phyloP scores from a whole-genome alignment of 2,113 vertebrate genomes.

The Notarius quadriscutis region DNA sequence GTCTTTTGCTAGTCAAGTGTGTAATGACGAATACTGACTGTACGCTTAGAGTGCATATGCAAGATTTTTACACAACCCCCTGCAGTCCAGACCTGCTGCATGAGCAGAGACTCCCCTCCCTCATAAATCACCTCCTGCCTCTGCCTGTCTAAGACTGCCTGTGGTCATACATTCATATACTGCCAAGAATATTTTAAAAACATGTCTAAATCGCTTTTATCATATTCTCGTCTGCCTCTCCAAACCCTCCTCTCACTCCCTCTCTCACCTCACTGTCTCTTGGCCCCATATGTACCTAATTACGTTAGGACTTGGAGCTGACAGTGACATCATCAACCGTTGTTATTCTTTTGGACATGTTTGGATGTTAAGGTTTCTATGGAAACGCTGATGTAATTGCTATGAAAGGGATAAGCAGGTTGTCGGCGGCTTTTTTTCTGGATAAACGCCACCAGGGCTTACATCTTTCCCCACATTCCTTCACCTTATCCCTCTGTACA shows the following conservation, averaged over 20 bases:
- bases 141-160: slow-evolving; percentile 29
- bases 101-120: slow-evolving; percentile 22
- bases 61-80: slow-evolving; percentile 16
- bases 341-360: slow-evolving; percentile 54
- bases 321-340: slow-evolving; percentile 65
- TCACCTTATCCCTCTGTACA: background rate
- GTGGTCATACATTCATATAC: slow-evolving; percentile 6
- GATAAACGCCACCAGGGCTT: slow-evolving; percentile 50
- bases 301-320: slow-evolving; percentile 59
- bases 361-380: slow-evolving; percentile 60
- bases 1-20: slow-evolving; percentile 12
- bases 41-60: background rate
- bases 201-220: slow-evolving; percentile 46
- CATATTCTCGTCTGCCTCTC: slow-evolving; percentile 31
- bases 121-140: slow-evolving; percentile 22
- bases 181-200: slow-evolving; percentile 44
- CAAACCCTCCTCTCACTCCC: slow-evolving; percentile 15
- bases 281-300: slow-evolving; percentile 60
- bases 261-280: slow-evolving; percentile 32
- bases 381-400: slow-evolving; percentile 64
- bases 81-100: slow-evolving; percentile 25
- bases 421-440: slow-evolving; percentile 49
- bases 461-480: slow-evolving; percentile 40
- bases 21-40: slow-evolving; percentile 21
- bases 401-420: slow-evolving; percentile 34